Percentiles rank a stretch among this genome's conserved stretches.
phyloP scores from a whole-genome alignment of 2,113 vertebrate genomes.

The Trogon surrucura region DNA sequence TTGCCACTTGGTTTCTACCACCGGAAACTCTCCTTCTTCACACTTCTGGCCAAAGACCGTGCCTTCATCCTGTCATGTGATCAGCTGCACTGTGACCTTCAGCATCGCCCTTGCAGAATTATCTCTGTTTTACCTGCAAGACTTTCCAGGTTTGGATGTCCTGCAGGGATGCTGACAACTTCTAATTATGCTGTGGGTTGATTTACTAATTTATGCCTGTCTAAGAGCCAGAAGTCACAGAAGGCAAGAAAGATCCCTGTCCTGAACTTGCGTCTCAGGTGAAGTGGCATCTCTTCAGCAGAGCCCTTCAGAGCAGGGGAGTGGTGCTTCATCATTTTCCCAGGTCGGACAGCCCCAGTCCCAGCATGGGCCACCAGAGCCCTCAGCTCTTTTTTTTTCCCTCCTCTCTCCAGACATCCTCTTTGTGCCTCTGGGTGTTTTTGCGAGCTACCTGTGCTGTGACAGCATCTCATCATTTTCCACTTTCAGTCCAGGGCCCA shows the following conservation, averaged over 20 bases:
- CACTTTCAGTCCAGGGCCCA: not conserved
- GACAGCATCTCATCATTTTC: not conserved
- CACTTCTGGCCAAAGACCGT: not conserved
- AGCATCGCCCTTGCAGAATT: not conserved
- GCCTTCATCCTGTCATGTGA: not conserved
- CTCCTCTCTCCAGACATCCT: not conserved
- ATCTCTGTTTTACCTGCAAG: not conserved
- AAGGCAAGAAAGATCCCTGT: not conserved
- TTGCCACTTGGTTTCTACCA: not conserved
- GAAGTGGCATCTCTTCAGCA: not conserved
- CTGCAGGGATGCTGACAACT: not conserved
- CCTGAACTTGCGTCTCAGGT: not conserved
- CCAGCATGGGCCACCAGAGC: accelerated
- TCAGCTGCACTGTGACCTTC: not conserved
- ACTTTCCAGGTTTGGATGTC: not conserved
- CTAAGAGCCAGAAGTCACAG: not conserved
- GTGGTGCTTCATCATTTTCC: accelerated
- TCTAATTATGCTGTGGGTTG: not conserved
- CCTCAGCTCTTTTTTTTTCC: not conserved
- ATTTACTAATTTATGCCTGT: not conserved
- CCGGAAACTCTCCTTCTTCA: not conserved
- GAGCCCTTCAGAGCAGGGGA: not conserved
- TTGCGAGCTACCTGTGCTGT: not conserved
- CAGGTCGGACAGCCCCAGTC: too few species aligned
- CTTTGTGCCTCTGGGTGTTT: not conserved